These are phyloP conservation scores for Wasmannia auropunctata DNA, from an alignment of 1,140 invertebrate species.

Conservation along the genomic window DNA sequence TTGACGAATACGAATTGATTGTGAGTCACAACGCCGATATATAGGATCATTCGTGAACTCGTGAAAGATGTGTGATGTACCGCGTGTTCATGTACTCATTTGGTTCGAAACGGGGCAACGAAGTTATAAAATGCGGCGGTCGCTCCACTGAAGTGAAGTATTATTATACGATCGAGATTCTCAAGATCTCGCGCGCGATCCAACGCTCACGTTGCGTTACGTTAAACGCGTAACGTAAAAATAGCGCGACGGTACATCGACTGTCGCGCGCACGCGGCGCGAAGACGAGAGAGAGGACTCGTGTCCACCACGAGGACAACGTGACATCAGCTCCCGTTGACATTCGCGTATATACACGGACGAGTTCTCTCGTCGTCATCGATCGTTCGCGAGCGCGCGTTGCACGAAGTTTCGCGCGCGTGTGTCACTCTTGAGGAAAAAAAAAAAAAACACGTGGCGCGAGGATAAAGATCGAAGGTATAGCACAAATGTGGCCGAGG, in stretches of 20 bases:
- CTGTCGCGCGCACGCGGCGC: not conserved
- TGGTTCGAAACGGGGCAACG: constrained; percentile 22
- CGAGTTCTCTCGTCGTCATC: constrained; percentile 34
- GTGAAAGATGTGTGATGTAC: not conserved
- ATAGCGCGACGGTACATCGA: constrained; percentile 4
- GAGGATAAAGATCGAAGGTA: constrained; percentile 20
- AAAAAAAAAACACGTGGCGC: too few species aligned
- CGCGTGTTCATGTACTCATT: constrained; percentile 37
- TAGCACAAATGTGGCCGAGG: not conserved
- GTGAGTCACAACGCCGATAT: constrained; percentile 22
- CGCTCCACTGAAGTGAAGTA: too few species aligned
- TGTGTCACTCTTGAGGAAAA: constrained; percentile 1
- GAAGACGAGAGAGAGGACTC: constrained; percentile 37
- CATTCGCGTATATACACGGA: not conserved
- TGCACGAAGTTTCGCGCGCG: constrained; percentile 16
- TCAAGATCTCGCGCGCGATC: not conserved
- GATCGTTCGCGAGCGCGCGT: constrained; percentile 14
- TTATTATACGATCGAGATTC: not conserved
- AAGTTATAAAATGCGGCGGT: not conserved
- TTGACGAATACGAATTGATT: constrained; percentile 29
- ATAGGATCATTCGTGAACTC: not conserved
- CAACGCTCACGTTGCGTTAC: not conserved
- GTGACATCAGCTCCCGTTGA: not conserved
- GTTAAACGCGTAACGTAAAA: constrained; percentile 11
- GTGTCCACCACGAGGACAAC: constrained; percentile 8